A percentile compares a stretch with the other conserved stretches of the same genome.
phyloP scores from a whole-genome alignment of 37 sponge, comb jelly and placozoan species.

The Spongilla lacustris region DNA sequence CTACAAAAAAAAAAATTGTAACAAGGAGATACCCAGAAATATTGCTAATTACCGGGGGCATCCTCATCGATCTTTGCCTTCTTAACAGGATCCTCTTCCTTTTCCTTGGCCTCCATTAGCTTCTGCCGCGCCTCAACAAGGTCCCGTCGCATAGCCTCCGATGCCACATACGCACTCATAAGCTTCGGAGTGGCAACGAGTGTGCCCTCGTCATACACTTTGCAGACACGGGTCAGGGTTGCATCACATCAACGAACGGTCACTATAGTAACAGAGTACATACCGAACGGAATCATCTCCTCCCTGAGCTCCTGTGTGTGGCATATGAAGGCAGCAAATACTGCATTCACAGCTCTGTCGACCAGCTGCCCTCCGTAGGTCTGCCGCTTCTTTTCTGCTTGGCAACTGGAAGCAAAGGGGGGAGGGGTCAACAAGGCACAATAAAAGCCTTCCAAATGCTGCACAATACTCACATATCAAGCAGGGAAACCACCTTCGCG shows the following conservation, averaged over 20 bases:
- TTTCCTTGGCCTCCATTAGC: slow-evolving; percentile 39
- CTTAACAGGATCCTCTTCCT: slow-evolving; percentile 39
- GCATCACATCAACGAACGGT: neutral
- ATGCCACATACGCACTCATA: slow-evolving; percentile 54
- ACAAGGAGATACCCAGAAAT: neutral
- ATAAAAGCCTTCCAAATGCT: neutral
- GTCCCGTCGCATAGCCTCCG: slow-evolving; percentile 76
- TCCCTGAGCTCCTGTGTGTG: slow-evolving; percentile 87
- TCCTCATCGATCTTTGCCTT: slow-evolving; percentile 56
- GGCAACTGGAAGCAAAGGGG: slow-evolving; percentile 35
- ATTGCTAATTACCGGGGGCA: slow-evolving; percentile 40
- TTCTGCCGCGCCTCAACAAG: slow-evolving; percentile 88
- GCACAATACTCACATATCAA: slow-evolving; percentile 38
- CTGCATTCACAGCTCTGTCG: slow-evolving; percentile 81
- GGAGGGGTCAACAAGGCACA: neutral
- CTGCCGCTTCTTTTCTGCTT: slow-evolving; percentile 32
- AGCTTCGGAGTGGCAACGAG: slow-evolving; percentile 42
- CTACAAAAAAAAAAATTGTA: slow-evolving; percentile 5
- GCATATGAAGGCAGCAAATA: slow-evolving; percentile 94
- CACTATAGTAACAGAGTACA: slow-evolving; percentile 8
- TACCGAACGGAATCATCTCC: slow-evolving; percentile 55
- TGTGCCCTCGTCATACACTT: neutral
- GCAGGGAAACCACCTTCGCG: neutral
- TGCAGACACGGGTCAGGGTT: neutral
- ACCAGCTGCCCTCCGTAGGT: slow-evolving; percentile 82